Conservation (phyloP, 2,797 vertebrate species). For the Sylvilagus floridanus region DNA sequence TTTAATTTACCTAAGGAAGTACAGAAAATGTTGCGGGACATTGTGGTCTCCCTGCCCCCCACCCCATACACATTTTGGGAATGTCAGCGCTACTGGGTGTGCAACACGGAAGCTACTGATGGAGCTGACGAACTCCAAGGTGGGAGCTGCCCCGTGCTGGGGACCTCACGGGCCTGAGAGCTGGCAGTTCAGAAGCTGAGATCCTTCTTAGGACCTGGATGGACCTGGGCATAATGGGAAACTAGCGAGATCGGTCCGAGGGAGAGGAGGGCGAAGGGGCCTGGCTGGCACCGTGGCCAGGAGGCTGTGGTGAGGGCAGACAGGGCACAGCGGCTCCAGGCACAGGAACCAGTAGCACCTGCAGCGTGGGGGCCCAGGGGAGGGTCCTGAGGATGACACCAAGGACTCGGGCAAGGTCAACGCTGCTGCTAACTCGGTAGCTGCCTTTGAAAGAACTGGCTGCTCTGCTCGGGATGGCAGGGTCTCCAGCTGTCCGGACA, state of each 20-base stretch:
- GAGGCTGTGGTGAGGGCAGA: no score
- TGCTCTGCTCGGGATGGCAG: background rate
- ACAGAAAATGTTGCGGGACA: background rate
- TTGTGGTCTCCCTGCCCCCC: background rate
- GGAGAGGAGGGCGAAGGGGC: background rate
- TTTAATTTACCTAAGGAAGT: background rate
- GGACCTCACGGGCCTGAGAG: accelerated
- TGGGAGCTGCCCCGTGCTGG: accelerated
- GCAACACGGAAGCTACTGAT: background rate
- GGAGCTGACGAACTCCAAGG: background rate
- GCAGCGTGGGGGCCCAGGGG: background rate
- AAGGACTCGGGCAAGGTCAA: background rate
- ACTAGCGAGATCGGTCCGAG: background rate
- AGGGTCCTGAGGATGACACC: background rate
- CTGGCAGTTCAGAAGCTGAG: background rate
- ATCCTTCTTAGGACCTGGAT: background rate
- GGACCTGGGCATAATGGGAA: background rate
- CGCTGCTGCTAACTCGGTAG: background rate
- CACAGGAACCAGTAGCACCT: accelerated
- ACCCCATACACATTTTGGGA: background rate
- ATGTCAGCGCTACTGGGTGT: background rate
- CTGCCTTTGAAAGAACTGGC: background rate
- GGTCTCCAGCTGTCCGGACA: background rate
- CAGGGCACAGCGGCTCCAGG: no score
- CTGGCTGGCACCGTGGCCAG: accelerated